Evolutionary conservation across 2,113 vertebrate genomes (phyloP).

Genomic region (Boulengeromyrus knoepffleri): DNA sequence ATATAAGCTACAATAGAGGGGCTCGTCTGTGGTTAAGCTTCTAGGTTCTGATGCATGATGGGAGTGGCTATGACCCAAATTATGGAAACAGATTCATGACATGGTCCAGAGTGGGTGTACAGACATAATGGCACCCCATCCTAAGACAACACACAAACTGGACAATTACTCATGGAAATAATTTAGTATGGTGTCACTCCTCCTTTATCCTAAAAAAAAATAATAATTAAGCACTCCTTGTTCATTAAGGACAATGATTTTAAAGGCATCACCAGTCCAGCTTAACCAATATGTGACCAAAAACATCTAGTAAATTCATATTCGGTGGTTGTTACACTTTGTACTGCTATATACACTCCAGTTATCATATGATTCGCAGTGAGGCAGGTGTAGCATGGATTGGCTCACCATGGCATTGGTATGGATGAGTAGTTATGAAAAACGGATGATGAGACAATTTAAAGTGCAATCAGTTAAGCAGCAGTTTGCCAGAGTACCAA

Average conservation of each 20-base stretch:
- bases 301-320: not conserved
- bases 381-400: not conserved
- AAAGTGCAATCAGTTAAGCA: not conserved
- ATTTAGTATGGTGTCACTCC: not conserved
- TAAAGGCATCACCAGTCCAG: not conserved
- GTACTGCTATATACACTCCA: not conserved
- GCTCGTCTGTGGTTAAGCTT: not conserved
- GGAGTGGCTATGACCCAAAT: too few relatives aligned
- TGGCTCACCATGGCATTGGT: not conserved
- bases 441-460: not conserved
- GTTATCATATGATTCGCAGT: not conserved
- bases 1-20: not conserved
- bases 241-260: not conserved
- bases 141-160: not conserved
- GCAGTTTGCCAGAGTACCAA: not conserved
- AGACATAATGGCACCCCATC: not conserved
- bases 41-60: not conserved
- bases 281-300: not conserved
- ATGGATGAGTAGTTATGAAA: not conserved
- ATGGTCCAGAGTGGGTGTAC: not conserved
- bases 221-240: not conserved
- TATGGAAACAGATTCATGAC: not conserved
- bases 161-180: not conserved
- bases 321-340: not conserved
- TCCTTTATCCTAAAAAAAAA: not conserved